Evolutionary conservation across 2,888 invertebrate species (phyloP).

Genomic region (Cosmia trapezina): DNA sequence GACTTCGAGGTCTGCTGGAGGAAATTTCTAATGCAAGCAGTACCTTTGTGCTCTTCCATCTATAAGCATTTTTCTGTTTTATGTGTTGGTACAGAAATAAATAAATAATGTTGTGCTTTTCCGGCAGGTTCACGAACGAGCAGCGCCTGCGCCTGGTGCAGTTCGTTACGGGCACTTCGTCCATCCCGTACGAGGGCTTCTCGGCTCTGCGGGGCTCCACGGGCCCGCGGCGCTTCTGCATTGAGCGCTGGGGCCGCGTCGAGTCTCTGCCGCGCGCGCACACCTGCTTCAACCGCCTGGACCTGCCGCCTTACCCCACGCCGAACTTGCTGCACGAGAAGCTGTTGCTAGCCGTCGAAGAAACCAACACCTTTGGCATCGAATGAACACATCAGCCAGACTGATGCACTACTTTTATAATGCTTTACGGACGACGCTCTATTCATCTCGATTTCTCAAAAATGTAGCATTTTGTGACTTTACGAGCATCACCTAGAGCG

Average conservation of each 20-base stretch:
- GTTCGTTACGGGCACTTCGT: slow-evolving; percentile 99
- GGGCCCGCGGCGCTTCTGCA: slow-evolving; percentile 98
- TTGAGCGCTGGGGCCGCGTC: slow-evolving; percentile 99
- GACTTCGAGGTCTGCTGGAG: neutral
- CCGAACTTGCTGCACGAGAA: slow-evolving; percentile 98
- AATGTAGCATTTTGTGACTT: slow-evolving; percentile 16
- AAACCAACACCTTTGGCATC: slow-evolving; percentile 98
- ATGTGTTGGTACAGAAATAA: neutral
- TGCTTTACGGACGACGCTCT: slow-evolving; percentile 20
- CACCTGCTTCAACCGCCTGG: slow-evolving; percentile 99
- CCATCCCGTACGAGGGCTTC: slow-evolving; percentile 99
- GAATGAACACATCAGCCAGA: slow-evolving; percentile 91
- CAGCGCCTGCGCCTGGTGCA: slow-evolving; percentile 97
- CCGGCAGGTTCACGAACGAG: slow-evolving; percentile 96
- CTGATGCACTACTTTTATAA: slow-evolving; percentile 1
- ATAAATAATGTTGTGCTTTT: neutral
- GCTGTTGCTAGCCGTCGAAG: slow-evolving; percentile 97
- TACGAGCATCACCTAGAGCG: slow-evolving; percentile 24
- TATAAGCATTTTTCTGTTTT: neutral
- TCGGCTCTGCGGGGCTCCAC: slow-evolving; percentile 98
- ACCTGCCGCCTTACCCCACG: slow-evolving; percentile 98
- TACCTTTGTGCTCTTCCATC: neutral
- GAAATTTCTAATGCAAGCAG: neutral
- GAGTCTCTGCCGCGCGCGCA: slow-evolving; percentile 98
- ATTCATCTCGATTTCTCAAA: slow-evolving; percentile 16